Conservation (phyloP, 2,888 invertebrate genomes). For the Drosophila robusta region DNA sequence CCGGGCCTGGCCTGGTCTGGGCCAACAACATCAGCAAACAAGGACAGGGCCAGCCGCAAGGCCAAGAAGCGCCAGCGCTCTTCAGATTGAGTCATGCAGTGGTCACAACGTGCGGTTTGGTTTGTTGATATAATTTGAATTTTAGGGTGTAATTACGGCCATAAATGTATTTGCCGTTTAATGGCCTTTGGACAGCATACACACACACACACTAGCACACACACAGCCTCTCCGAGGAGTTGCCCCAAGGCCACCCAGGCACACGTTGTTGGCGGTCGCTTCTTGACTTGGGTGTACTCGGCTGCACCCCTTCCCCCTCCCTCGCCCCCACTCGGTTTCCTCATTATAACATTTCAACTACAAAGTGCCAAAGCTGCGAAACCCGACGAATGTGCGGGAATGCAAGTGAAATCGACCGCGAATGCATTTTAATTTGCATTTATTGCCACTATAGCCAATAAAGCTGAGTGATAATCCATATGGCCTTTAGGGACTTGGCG, state of each 20-base stretch:
- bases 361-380: conserved; percentile 68
- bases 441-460: conserved; percentile 48
- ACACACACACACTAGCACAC: conserved; percentile 37
- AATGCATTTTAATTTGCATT: conserved; percentile 71
- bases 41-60: conserved; percentile 50
- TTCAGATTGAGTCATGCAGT: conserved; percentile 71
- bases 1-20: conserved; percentile 22
- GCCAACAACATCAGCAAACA: conserved; percentile 33
- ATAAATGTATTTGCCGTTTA: conserved; percentile 83
- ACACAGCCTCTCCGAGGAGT: conserved; percentile 16
- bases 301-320: too few relatives aligned
- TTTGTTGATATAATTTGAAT: conserved; percentile 83
- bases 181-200: conserved; percentile 54
- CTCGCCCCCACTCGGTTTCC: conserved; percentile 24
- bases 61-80: conserved; percentile 41
- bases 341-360: conserved; percentile 26
- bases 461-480: conserved; percentile 29
- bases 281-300: conserved; percentile 21
- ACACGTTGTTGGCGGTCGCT: conserved; percentile 9
- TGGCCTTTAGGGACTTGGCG: conserved; percentile 16
- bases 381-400: conserved; percentile 23
- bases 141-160: conserved; percentile 83
- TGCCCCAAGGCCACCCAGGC: conserved; percentile 54
- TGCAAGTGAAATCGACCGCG: conserved; percentile 34
- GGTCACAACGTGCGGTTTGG: conserved; percentile 79